Conservation (phyloP, 2,888 invertebrate species). For the Calameuta filiformis region DNA sequence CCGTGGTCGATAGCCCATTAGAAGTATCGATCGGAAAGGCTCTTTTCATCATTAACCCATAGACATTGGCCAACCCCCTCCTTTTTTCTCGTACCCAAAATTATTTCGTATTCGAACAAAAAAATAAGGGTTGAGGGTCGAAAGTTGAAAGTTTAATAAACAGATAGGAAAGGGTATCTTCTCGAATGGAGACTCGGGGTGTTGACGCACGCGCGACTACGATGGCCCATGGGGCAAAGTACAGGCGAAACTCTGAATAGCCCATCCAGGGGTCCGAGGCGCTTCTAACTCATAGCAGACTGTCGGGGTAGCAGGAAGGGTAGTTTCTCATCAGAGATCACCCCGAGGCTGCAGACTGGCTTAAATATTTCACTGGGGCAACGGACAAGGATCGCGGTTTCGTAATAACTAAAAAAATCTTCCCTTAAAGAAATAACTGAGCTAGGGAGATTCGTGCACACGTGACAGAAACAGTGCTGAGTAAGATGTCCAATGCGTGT, state of each 20-base stretch:
- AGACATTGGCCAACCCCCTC: no score
- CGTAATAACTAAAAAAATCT: neutral
- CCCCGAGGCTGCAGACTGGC: conserved; percentile 49
- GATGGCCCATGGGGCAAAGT: conserved; percentile 25
- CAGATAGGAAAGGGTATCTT: conserved; percentile 12
- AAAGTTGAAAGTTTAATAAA: conserved; percentile 26
- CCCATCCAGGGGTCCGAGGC: conserved; percentile 22
- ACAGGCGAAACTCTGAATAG: conserved; percentile 28
- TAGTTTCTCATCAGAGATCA: conserved; percentile 54
- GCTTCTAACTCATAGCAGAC: conserved; percentile 37
- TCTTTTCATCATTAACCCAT: neutral
- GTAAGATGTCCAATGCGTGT: neutral
- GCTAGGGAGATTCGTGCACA: neutral
- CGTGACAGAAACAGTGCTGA: neutral
- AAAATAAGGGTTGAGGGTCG: conserved; percentile 12
- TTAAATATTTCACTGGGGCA: conserved; percentile 53
- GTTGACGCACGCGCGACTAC: conserved; percentile 19
- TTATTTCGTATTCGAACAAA: neutral
- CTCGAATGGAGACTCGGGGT: conserved; percentile 21
- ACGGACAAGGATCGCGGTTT: conserved; percentile 32
- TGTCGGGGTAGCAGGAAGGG: conserved; percentile 35
- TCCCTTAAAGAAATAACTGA: neutral
- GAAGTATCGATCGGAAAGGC: neutral
- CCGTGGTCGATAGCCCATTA: neutral
- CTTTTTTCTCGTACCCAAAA: neutral